phyloP scores from a whole-genome alignment of 1,140 invertebrate genomes.

The Caerostris extrusa region DNA sequence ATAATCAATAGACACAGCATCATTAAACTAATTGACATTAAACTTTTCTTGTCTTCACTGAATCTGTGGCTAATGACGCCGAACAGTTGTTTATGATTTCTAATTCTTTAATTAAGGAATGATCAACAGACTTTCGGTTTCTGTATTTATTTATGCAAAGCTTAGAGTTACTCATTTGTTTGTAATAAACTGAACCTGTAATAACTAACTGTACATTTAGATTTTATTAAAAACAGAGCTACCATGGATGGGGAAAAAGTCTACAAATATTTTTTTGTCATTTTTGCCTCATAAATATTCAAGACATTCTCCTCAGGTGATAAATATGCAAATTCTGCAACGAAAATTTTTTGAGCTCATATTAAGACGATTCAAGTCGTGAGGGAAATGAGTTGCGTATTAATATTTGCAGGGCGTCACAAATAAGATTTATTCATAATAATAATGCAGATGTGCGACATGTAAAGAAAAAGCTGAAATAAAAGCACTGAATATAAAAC shows the following conservation, averaged over 20 bases:
- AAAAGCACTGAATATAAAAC: not conserved
- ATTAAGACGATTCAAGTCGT: slow-evolving; percentile 33
- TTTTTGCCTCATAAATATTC: slow-evolving; percentile 61
- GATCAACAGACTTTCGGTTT: no score
- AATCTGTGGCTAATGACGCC: no score
- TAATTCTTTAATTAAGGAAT: no score
- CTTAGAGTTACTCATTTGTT: no score
- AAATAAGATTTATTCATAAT: slow-evolving; percentile 9
- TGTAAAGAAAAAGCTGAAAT: not conserved
- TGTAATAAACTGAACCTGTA: no score
- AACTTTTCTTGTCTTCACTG: no score
- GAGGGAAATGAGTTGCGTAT: not conserved
- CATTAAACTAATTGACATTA: no score
- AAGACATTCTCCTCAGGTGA: not conserved
- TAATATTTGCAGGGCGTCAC: not conserved
- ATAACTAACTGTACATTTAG: no score
- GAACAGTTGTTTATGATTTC: no score
- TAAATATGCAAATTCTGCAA: slow-evolving; percentile 60
- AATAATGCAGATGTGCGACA: not conserved
- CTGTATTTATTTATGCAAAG: no score
- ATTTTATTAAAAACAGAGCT: not conserved
- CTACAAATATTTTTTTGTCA: not conserved
- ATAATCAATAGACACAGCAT: no score
- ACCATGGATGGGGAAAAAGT: not conserved
- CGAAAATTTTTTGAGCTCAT: not conserved